Conservation (phyloP, 2,113 vertebrate species). For the Lycocorax pyrrhopterus region DNA sequence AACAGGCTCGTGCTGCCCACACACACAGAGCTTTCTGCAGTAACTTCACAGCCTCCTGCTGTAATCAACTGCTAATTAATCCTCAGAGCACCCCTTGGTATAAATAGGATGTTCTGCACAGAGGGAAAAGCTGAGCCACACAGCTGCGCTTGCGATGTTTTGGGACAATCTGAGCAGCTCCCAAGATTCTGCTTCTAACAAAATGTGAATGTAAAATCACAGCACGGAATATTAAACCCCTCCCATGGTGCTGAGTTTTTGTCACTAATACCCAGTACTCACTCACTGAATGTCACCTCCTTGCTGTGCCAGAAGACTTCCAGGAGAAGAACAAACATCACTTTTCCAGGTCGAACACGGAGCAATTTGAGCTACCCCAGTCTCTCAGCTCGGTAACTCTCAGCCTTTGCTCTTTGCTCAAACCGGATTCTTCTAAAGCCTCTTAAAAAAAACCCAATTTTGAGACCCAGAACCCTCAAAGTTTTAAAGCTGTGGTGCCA, state of each 20-base stretch:
- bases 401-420: neutral
- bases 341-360: rapidly evolving
- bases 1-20: neutral
- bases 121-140: neutral
- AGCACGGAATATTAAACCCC: neutral
- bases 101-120: neutral
- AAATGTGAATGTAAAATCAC: neutral
- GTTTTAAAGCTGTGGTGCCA: neutral
- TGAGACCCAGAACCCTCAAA: neutral
- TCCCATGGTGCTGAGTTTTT: rapidly evolving
- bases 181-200: neutral
- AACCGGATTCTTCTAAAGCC: neutral
- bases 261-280: neutral
- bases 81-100: neutral
- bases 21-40: neutral
- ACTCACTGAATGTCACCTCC: neutral
- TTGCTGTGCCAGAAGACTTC: neutral
- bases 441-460: no score
- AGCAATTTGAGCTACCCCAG: neutral
- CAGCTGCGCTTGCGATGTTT: rapidly evolving
- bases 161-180: neutral
- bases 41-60: neutral
- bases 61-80: neutral
- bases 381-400: neutral
- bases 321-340: neutral